Percentiles rank a stretch among this genome's conserved stretches.
Conservation (phyloP, 2,113 vertebrate genomes). For the Podilymbus podiceps region DNA sequence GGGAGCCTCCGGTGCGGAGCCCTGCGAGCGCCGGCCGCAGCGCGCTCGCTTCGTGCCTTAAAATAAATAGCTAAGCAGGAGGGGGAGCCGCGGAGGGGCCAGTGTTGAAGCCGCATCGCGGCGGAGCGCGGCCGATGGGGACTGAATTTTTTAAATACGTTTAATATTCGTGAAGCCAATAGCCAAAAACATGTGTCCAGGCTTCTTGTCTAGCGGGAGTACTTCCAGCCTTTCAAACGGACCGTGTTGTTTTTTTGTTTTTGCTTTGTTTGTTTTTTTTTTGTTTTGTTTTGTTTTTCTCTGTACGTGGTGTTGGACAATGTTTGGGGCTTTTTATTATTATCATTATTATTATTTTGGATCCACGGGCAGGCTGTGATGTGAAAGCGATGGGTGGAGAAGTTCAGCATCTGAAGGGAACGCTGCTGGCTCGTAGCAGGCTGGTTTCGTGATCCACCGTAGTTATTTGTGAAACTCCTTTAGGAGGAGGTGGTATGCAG, state of each 20-base stretch:
- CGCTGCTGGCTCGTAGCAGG: background rate
- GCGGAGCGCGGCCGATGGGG: background rate
- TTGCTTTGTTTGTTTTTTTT: too few species aligned
- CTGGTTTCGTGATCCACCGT: background rate
- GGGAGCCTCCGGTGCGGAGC: background rate
- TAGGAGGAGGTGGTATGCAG: background rate
- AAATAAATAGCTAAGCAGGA: background rate
- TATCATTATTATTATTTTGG: background rate
- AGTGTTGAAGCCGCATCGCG: background rate
- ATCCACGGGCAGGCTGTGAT: background rate
- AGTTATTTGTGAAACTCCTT: conserved; percentile 17
- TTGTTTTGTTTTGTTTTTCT: too few species aligned
- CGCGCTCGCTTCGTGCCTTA: background rate
- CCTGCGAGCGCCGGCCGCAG: background rate
- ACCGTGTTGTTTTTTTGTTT: too few species aligned
- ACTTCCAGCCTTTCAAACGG: background rate
- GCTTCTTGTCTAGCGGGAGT: background rate
- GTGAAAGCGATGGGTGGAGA: background rate
- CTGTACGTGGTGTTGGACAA: rapidly evolving
- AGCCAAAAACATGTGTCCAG: background rate
- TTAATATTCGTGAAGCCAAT: background rate
- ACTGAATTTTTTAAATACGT: background rate
- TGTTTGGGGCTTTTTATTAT: background rate
- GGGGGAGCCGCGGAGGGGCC: background rate
- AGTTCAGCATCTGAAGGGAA: background rate